Conservation (phyloP, 2,113 vertebrate species). For the Heliornis fulica region DNA sequence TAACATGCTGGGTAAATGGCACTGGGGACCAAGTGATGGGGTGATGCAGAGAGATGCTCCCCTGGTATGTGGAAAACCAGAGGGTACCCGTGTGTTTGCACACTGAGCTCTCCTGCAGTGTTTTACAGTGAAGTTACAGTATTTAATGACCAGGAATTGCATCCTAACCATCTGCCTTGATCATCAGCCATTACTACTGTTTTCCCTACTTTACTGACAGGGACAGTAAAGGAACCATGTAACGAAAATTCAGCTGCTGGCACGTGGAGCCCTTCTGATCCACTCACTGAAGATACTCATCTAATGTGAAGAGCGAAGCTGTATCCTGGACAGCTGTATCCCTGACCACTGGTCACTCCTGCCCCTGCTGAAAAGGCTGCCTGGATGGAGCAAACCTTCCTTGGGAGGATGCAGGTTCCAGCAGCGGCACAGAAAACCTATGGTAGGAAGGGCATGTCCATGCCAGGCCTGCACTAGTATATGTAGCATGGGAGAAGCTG, state of each 20-base stretch:
- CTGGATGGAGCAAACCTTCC: neutral
- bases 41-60: neutral
- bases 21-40: neutral
- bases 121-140: neutral
- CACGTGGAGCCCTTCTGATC: neutral
- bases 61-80: neutral
- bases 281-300: neutral
- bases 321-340: neutral
- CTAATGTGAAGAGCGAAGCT: neutral
- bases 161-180: neutral
- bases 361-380: neutral
- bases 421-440: neutral
- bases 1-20: neutral
- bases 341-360: neutral
- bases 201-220: neutral
- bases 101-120: neutral
- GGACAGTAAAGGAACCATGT: neutral
- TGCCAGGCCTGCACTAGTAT: neutral
- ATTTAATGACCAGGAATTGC: neutral
- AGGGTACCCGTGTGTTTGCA: neutral
- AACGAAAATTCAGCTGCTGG: neutral
- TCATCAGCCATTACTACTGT: neutral
- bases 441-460: neutral
- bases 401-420: neutral
- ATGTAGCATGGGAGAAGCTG: fast-evolving